These are phyloP conservation scores for Cylindroiulus punctatus DNA, from an alignment of 2,888 invertebrate genomes.

Conservation along the genomic window DNA sequence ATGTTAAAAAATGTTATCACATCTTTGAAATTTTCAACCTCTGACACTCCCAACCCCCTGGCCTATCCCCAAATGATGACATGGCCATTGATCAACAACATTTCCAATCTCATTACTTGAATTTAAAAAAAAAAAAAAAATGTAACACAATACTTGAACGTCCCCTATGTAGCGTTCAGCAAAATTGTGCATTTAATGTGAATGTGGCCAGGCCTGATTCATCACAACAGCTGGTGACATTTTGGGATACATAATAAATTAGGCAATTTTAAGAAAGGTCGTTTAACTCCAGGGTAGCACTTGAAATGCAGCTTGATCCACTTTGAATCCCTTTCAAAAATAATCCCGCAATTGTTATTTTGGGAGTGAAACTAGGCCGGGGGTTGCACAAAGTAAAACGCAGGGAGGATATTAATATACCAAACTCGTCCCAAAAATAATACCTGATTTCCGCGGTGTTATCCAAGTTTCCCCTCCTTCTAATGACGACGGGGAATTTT, in stretches of 20 bases:
- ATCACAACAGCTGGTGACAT: not conserved
- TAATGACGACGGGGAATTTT: conserved; percentile 66
- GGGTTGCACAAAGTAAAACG: not conserved
- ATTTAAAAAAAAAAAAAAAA: no score
- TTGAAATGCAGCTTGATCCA: not conserved
- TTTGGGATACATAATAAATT: not conserved
- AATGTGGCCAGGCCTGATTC: no score
- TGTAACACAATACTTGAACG: no score
- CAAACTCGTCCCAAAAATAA: conserved; percentile 47
- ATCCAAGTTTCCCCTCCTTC: conserved; percentile 68
- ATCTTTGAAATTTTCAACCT: no score
- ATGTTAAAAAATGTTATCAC: no score
- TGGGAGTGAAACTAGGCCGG: not conserved
- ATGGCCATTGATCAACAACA: no score
- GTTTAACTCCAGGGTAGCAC: not conserved
- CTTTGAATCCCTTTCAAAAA: not conserved
- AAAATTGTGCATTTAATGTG: no score
- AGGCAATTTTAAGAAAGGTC: not conserved
- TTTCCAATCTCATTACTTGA: no score
- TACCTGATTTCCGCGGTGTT: conserved; percentile 68
- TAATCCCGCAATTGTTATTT: not conserved
- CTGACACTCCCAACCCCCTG: no score
- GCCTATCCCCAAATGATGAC: no score
- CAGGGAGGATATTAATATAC: not conserved
- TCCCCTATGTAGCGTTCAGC: no score